phyloP scores from a whole-genome alignment of 2,888 invertebrate genomes.

The Choreutis nemorana region DNA sequence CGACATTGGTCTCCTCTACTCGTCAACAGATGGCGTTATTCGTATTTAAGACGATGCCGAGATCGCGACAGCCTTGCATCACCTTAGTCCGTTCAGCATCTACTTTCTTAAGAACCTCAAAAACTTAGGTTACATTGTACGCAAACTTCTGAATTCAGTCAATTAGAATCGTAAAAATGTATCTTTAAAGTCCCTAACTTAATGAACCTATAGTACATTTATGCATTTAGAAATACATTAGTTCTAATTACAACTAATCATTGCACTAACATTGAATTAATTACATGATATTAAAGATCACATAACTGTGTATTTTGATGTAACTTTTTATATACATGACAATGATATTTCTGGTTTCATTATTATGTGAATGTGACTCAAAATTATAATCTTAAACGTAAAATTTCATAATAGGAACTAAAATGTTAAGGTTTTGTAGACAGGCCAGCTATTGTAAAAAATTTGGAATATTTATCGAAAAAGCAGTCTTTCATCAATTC shows the following conservation, averaged over 20 bases:
- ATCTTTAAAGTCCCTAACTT: constrained; percentile 39
- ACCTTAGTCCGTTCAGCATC: constrained; percentile 47
- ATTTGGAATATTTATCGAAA: constrained; percentile 33
- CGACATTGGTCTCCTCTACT: too few species aligned
- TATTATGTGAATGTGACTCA: too few species aligned
- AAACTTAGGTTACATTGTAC: constrained; percentile 43
- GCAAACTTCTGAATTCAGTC: constrained; percentile 52
- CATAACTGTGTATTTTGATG: constrained; percentile 19
- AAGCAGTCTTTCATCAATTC: constrained; percentile 64
- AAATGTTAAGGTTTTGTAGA: constrained; percentile 23
- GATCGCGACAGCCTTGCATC: too few species aligned
- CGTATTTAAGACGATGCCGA: too few species aligned
- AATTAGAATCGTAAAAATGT: constrained; percentile 50
- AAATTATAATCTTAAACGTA: constrained; percentile 27
- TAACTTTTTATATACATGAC: not conserved
- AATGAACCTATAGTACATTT: constrained; percentile 46
- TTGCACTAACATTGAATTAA: constrained; percentile 65
- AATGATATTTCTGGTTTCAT: too few species aligned
- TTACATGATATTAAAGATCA: constrained; percentile 52
- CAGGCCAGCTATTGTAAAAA: constrained; percentile 8
- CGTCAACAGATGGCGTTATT: too few species aligned
- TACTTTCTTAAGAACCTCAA: constrained; percentile 38
- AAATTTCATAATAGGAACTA: constrained; percentile 30
- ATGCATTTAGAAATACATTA: constrained; percentile 42
- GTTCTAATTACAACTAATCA: constrained; percentile 57